phyloP scores from a whole-genome alignment of 2,888 invertebrate genomes.

The Mellilla xanthometata region DNA sequence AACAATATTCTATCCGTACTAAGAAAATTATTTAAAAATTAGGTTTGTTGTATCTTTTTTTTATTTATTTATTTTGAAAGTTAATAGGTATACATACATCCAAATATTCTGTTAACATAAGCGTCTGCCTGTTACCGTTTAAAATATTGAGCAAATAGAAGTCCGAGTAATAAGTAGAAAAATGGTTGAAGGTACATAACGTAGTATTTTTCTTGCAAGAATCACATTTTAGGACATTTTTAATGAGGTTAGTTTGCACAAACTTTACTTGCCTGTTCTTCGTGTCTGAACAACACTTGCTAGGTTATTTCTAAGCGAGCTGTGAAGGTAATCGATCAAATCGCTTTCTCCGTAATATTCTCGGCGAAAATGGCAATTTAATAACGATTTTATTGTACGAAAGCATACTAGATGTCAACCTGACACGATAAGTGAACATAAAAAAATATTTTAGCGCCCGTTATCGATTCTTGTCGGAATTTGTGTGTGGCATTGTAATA shows the following conservation, averaged over 20 bases:
- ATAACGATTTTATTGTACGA: constrained; percentile 61
- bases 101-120: too few species aligned
- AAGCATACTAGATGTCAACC: constrained; percentile 67
- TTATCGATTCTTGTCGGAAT: constrained; percentile 40
- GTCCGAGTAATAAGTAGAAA: too few species aligned
- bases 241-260: background rate
- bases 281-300: constrained; percentile 33
- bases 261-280: constrained; percentile 37
- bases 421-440: constrained; percentile 69
- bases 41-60: too few species aligned
- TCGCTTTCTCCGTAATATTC: constrained; percentile 61
- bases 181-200: too few species aligned
- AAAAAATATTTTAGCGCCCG: constrained; percentile 52
- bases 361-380: constrained; percentile 44
- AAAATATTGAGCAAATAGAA: too few species aligned
- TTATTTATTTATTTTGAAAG: too few species aligned
- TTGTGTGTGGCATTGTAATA: constrained; percentile 29
- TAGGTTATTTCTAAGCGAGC: constrained; percentile 37
- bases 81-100: too few species aligned
- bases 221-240: too few species aligned
- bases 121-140: too few species aligned
- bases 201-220: constrained; percentile 1
- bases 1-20: too few species aligned
- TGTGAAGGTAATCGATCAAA: constrained; percentile 46
- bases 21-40: too few species aligned